Base-by-base conservation (phyloP, 2,888 invertebrate species). In the Sarcophaga subvicina region DNA sequence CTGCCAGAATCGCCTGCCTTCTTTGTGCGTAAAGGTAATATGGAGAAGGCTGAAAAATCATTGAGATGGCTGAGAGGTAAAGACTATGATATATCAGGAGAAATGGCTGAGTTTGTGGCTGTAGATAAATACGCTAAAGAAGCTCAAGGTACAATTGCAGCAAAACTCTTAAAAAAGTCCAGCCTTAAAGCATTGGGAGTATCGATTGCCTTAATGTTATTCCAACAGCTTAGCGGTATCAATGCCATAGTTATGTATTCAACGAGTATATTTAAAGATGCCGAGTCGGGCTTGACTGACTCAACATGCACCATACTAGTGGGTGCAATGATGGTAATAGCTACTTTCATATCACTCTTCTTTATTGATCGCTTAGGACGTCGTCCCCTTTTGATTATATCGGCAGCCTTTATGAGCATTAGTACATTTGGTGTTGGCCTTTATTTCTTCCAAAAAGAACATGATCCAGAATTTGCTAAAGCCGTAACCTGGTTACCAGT, bases 1-100 rank as follows among this genome's bases (percentile, higher is more conserved):
- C 96, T 98, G 95, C 98, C 98, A 0, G 98, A 98, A 93, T 96
- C 97, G 3, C 98, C 98, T 0, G 95, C 95, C 49, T 97, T 95
- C 91, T 94, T 96, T 88, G 94, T 97, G 86, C 90, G 89, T 64
- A 96, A 96, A 90, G 95, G 95, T 4, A 94, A 95, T 59, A 93
- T 95, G 22, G 95, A 95, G 0, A 95, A 95, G 71, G 98, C 98
- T 0, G 94, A 95, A 6, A 94, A 95, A 69, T 95, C 97, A 0
- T 93, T 98, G 88, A 93, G 95, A 86, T 95, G 94, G 93, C 94
- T 98, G 27, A 95, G 98, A 17, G 98, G 98, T 0, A 91, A 93
- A 0, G 93, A 95, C 12, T 97, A 97, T 90, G 95, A 96, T 89
- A 95, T 95, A 60, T 95, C 95, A 62, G 90, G 91, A 1, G 97